These are phyloP conservation scores for Eulithis prunata DNA, from an alignment of 2,888 invertebrate genomes.

Conservation along the genomic window DNA sequence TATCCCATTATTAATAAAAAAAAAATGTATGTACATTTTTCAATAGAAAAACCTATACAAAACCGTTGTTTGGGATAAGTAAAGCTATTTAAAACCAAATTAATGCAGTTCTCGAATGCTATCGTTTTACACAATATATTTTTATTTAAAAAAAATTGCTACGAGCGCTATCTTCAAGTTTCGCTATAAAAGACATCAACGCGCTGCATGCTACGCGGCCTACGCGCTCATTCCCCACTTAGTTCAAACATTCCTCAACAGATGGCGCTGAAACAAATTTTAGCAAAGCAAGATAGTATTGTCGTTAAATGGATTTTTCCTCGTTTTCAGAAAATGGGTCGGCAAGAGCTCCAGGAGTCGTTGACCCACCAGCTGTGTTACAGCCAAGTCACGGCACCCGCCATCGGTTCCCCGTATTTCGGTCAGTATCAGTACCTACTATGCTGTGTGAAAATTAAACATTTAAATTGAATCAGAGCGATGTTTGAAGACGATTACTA, in stretches of 20 bases:
- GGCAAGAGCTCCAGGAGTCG: slow-evolving; percentile 69
- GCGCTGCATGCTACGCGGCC: slow-evolving; percentile 32
- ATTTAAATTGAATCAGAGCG: slow-evolving; percentile 43
- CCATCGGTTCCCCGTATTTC: slow-evolving; percentile 75
- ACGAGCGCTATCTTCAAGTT: slow-evolving; percentile 28
- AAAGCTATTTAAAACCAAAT: too few species aligned
- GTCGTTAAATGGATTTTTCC: slow-evolving; percentile 39
- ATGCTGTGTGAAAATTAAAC: slow-evolving; percentile 65
- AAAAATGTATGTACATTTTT: too few species aligned
- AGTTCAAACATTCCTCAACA: slow-evolving; percentile 32
- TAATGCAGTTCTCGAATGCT: too few species aligned
- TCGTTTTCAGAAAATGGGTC: slow-evolving; percentile 75
- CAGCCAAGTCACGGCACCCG: slow-evolving; percentile 69
- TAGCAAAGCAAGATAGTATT: slow-evolving; percentile 7
- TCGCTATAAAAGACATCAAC: slow-evolving; percentile 27
- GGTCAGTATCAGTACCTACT: slow-evolving; percentile 61
- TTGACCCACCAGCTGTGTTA: slow-evolving; percentile 62
- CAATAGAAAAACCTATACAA: too few species aligned
- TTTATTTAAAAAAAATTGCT: background rate
- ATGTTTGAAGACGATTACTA: slow-evolving; percentile 32
- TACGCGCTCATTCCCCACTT: slow-evolving; percentile 6
- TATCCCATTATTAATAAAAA: too few species aligned
- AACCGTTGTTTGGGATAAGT: too few species aligned
- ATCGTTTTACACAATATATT: too few species aligned
- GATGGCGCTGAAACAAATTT: slow-evolving; percentile 54